phyloP scores from a whole-genome alignment of 2,113 vertebrate species.

The Alaudala cheleensis region DNA sequence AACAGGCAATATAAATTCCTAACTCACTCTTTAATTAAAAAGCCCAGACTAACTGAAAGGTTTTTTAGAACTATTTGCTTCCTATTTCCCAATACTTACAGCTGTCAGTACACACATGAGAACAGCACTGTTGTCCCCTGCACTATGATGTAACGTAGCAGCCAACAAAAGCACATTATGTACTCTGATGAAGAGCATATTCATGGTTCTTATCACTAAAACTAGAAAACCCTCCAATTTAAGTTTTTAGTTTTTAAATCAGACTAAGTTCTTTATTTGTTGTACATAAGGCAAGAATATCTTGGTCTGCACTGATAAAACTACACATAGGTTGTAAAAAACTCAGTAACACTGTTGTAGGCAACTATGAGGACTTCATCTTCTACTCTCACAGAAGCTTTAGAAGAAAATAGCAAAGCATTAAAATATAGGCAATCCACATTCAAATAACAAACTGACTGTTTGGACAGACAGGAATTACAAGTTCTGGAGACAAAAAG shows the following conservation, averaged over 20 bases:
- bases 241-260: not conserved
- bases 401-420: not conserved
- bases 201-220: not conserved
- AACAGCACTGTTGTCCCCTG: not conserved
- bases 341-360: not conserved
- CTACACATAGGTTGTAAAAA: rapidly evolving
- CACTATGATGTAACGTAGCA: not conserved
- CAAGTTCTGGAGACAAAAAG: not conserved
- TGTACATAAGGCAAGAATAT: not conserved
- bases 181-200: not conserved
- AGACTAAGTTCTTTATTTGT: not conserved
- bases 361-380: not conserved
- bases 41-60: not conserved
- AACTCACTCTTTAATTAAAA: not conserved
- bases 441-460: not conserved
- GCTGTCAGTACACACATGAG: not conserved
- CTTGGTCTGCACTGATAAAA: not conserved
- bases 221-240: not conserved
- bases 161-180: not conserved
- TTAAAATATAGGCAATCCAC: not conserved
- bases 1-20: not conserved
- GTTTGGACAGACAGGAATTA: not conserved
- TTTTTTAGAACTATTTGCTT: not conserved
- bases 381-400: not conserved
- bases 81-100: not conserved